phyloP scores from a whole-genome alignment of 2,113 vertebrate species.

The Hucho hucho region DNA sequence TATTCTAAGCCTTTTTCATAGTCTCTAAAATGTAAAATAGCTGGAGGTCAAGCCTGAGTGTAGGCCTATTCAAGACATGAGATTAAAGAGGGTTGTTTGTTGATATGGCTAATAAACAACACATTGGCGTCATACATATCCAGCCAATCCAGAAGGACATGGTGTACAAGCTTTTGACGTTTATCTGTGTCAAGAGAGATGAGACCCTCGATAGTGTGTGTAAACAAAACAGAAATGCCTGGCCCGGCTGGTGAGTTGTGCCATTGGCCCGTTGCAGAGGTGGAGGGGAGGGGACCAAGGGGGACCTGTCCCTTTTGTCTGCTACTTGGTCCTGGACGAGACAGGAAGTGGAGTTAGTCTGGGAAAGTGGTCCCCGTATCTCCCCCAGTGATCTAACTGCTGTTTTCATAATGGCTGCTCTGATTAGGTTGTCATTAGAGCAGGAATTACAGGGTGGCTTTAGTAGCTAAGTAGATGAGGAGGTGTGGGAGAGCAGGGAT shows the following conservation, averaged over 20 bases:
- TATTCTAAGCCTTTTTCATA: slow-evolving; percentile 1
- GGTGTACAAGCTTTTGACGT: too few relatives aligned
- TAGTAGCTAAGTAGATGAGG: neutral
- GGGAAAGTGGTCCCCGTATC: slow-evolving; percentile 36
- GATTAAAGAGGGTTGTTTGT: neutral
- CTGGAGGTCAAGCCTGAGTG: neutral
- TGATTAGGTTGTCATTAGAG: slow-evolving; percentile 24
- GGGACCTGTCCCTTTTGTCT: slow-evolving; percentile 10
- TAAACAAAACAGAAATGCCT: neutral
- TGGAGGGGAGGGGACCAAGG: neutral
- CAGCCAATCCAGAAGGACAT: too few relatives aligned
- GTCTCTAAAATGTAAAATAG: neutral
- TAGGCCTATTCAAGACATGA: neutral
- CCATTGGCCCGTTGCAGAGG: too few relatives aligned
- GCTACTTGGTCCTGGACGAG: slow-evolving; percentile 25
- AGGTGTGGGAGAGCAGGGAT: neutral
- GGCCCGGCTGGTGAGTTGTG: neutral
- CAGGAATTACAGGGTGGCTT: slow-evolving; percentile 7
- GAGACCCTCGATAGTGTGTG: too few relatives aligned
- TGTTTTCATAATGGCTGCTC: slow-evolving; percentile 14
- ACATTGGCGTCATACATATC: too few relatives aligned
- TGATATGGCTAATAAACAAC: neutral
- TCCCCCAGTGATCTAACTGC: slow-evolving; percentile 37
- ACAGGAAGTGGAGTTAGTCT: slow-evolving; percentile 37
- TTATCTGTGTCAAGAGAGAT: too few relatives aligned